Percentiles rank a stretch among this genome's conserved stretches.
Evolutionary conservation across 2,113 vertebrate genomes (phyloP).

Genomic region (Myotis lucifugus): DNA sequence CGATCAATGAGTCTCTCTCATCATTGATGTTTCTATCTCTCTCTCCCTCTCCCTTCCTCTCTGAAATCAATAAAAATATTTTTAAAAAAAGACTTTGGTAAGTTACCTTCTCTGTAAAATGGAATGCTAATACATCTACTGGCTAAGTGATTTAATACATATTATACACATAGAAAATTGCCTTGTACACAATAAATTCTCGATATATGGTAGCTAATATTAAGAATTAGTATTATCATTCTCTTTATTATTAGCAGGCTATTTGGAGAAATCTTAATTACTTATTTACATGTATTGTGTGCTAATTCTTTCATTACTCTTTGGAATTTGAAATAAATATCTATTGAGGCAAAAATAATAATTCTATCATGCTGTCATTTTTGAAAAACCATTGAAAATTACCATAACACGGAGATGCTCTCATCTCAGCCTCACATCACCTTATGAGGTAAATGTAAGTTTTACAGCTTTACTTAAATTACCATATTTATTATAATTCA

Average conservation of each 20-base stretch:
- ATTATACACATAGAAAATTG: background rate
- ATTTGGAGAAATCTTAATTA: background rate
- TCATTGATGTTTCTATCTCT: no score
- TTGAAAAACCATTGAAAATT: background rate
- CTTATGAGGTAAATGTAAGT: no score
- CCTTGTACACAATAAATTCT: background rate
- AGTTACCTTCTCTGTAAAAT: background rate
- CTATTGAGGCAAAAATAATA: background rate
- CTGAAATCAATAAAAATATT: no score
- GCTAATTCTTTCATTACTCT: background rate
- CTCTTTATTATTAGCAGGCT: background rate
- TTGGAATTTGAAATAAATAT: conserved; percentile 7
- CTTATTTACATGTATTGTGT: background rate
- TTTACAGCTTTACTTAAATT: background rate
- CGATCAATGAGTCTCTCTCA: no score
- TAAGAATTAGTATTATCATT: background rate
- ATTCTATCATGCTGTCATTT: background rate
- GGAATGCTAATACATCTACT: background rate
- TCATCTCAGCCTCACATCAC: background rate
- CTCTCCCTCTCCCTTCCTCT: no score
- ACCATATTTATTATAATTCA: background rate
- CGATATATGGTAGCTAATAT: background rate
- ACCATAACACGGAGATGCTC: background rate
- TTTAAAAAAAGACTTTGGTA: background rate
- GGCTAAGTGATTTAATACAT: background rate